Percentiles rank a stretch among this genome's conserved stretches.
Conservation (phyloP, 2,113 vertebrate species). For the Uropsilus gracilis region DNA sequence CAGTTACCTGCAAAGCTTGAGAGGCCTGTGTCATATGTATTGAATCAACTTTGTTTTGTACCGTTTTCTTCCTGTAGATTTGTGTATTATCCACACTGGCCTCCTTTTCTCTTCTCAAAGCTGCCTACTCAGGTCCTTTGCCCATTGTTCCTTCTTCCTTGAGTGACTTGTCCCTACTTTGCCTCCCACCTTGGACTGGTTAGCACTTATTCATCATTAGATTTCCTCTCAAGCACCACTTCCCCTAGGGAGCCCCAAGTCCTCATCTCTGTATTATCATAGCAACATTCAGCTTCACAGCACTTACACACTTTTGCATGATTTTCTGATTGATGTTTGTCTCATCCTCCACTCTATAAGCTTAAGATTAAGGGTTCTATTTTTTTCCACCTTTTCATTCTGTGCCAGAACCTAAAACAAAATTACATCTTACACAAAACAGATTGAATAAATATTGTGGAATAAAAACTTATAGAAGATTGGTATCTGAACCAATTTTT, state of each 20-base stretch:
- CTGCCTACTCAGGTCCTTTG: not conserved
- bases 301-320: not conserved
- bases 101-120: not conserved
- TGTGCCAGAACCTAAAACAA: not conserved
- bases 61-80: not conserved
- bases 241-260: not conserved
- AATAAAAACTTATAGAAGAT: not conserved
- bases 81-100: not conserved
- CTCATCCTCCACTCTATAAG: not conserved
- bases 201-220: not conserved
- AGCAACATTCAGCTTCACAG: not conserved
- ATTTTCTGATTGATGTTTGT: not conserved
- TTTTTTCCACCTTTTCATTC: not conserved
- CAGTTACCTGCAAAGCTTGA: not conserved
- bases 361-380: not conserved
- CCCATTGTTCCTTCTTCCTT: not conserved
- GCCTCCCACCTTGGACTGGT: not conserved
- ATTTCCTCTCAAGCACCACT: not conserved
- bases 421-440: not conserved
- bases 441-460: not conserved
- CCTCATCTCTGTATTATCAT: not conserved
- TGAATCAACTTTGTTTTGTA: not conserved
- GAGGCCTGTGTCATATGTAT: not conserved
- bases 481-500: not conserved
- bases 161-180: not conserved